These are phyloP conservation scores for Vulpes vulpes DNA, from an alignment of 2,113 vertebrate species.

Conservation along the genomic window DNA sequence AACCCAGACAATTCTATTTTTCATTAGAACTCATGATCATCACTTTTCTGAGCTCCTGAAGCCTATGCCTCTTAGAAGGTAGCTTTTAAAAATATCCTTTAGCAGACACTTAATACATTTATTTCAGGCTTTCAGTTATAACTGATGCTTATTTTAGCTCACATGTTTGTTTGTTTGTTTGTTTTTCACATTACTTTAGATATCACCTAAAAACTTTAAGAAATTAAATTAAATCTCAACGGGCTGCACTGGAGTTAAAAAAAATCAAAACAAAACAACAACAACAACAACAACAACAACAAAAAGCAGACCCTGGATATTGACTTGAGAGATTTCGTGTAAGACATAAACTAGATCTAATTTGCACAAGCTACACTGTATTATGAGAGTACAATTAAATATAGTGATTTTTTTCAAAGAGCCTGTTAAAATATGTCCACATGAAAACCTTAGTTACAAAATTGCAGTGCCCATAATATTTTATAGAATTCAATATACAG, in stretches of 20 bases:
- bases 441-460: constrained; percentile 49
- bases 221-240: constrained; percentile 64
- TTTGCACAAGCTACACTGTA: neutral
- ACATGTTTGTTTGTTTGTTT: constrained; percentile 37
- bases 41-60: neutral
- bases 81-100: neutral
- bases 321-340: neutral
- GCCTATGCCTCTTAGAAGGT: neutral
- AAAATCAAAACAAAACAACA: neutral
- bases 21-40: neutral
- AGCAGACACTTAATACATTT: neutral
- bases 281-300: neutral
- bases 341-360: neutral
- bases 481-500: neutral
- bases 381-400: neutral
- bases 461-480: neutral
- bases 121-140: constrained; percentile 23
- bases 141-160: constrained; percentile 27
- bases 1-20: neutral
- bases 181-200: neutral
- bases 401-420: neutral
- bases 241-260: neutral
- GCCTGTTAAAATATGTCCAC: constrained; percentile 34
- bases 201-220: constrained; percentile 40
- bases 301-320: neutral